Conservation (phyloP, 1,140 invertebrate genomes). For the Cephus cinctus region DNA sequence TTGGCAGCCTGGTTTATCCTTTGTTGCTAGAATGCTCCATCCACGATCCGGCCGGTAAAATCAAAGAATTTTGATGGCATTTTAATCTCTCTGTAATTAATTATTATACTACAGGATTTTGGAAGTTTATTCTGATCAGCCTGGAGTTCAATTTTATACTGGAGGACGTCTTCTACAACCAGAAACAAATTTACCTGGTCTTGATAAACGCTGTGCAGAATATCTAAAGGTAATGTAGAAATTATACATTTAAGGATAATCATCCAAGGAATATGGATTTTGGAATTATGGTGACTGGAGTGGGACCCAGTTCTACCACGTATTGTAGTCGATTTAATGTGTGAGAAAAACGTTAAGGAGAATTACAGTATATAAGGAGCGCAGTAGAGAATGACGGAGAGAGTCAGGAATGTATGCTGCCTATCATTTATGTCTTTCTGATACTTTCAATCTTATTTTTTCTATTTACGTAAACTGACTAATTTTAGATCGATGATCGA, state of each 20-base stretch:
- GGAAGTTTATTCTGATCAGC: slow-evolving; percentile 79
- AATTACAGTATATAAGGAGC: too few species aligned
- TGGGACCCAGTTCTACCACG: not conserved
- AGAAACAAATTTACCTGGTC: slow-evolving; percentile 1
- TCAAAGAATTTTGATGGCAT: not conserved
- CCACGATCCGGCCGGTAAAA: slow-evolving; percentile 60
- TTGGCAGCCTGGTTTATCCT: slow-evolving; percentile 22
- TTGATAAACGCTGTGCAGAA: not conserved
- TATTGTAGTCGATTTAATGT: slow-evolving; percentile 4
- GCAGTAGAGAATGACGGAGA: too few species aligned
- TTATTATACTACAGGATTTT: slow-evolving; percentile 54
- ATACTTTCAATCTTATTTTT: too few species aligned
- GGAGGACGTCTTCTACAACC: slow-evolving; percentile 66
- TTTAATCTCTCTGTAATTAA: slow-evolving; percentile 4
- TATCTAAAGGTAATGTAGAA: not conserved
- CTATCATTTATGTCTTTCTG: too few species aligned
- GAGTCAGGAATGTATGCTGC: too few species aligned
- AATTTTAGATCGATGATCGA: too few species aligned
- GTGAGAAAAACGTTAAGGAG: too few species aligned
- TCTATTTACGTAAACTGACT: too few species aligned
- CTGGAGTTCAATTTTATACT: slow-evolving; percentile 88
- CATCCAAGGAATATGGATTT: not conserved
- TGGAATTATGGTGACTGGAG: not conserved
- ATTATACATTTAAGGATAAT: not conserved
- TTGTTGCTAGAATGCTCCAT: slow-evolving; percentile 61